Conservation (phyloP, 2,113 vertebrate genomes). For the Anas platyrhynchos region DNA sequence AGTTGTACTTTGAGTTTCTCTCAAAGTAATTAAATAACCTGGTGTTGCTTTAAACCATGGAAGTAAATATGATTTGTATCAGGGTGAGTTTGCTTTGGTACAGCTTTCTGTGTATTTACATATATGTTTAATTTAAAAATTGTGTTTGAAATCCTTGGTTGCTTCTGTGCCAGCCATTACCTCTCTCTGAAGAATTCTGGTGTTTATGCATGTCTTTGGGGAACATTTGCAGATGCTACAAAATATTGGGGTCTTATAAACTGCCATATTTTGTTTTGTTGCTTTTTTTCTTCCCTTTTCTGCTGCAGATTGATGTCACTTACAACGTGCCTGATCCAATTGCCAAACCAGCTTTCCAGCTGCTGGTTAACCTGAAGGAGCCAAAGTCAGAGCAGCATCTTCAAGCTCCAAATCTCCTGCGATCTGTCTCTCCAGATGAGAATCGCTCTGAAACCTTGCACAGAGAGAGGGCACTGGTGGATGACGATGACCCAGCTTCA, state of each 20-base stretch:
- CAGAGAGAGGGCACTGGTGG: constrained; percentile 74
- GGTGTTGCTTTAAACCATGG: neutral
- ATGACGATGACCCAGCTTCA: constrained; percentile 89
- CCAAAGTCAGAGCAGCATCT: constrained; percentile 75
- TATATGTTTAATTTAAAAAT: no score
- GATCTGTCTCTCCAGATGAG: constrained; percentile 60
- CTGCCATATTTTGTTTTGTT: fast-evolving
- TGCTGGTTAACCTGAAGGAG: constrained; percentile 88
- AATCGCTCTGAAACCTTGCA: constrained; percentile 75
- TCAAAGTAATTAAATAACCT: fast-evolving
- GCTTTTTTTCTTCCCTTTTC: neutral
- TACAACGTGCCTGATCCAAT: constrained; percentile 92
- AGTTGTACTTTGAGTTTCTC: neutral
- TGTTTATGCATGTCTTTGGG: neutral
- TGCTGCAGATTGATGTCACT: constrained; percentile 87
- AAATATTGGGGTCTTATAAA: fast-evolving
- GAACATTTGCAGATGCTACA: fast-evolving
- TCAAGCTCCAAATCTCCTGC: neutral
- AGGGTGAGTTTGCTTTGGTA: neutral
- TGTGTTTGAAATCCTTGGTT: neutral
- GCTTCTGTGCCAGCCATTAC: neutral
- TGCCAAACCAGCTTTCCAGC: constrained; percentile 91
- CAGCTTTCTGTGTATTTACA: neutral
- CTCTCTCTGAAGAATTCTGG: neutral
- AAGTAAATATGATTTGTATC: neutral